A percentile compares a stretch with the other conserved stretches of the same genome.
Evolutionary conservation across 2,888 invertebrate species (phyloP).

Genomic region (Cactoblastis cactorum): DNA sequence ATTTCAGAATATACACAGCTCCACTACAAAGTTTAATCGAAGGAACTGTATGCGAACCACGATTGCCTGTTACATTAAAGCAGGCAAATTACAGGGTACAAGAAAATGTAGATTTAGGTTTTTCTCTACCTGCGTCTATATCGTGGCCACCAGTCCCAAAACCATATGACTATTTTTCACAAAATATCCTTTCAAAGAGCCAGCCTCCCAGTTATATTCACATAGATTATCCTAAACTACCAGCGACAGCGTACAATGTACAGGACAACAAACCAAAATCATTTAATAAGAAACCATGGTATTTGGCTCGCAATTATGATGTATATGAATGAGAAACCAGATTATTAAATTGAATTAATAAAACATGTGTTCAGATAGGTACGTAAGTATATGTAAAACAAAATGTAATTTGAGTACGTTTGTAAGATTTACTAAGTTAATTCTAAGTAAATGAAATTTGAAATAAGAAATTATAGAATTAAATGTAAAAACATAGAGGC

Average conservation of each 20-base stretch:
- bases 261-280: background rate
- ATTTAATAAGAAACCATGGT: background rate
- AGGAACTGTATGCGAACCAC: conserved; percentile 86
- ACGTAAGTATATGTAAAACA: too few species aligned
- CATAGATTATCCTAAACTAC: conserved; percentile 1
- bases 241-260: background rate
- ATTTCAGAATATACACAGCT: conserved; percentile 87
- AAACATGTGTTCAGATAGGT: too few species aligned
- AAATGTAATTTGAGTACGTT: too few species aligned
- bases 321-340: background rate
- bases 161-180: background rate
- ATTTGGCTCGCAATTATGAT: background rate
- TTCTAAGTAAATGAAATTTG: too few species aligned
- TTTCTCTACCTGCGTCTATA: background rate
- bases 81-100: background rate
- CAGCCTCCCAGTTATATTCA: background rate
- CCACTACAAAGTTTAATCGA: conserved; percentile 82
- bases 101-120: background rate
- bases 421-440: too few species aligned
- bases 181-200: background rate
- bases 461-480: too few species aligned
- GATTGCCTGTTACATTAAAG: conserved; percentile 15
- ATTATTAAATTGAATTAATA: background rate
- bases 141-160: background rate
- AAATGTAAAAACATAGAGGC: background rate